Base-by-base conservation (phyloP, 2,113 vertebrate genomes). In the Nycticryphes semicollaris region DNA sequence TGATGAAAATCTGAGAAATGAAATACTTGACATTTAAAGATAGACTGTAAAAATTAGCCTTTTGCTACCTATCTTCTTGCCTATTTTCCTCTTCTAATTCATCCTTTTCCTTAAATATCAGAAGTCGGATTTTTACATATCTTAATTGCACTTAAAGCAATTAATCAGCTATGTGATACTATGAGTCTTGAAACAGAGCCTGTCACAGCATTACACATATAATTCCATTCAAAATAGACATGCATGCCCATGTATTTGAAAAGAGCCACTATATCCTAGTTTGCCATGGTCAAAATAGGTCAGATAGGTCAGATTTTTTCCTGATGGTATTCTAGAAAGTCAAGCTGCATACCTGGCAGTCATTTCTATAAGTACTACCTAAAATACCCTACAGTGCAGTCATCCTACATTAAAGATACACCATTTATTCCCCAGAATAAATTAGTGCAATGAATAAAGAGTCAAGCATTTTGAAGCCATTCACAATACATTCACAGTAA, bases 1-100 rank as follows among this genome's bases (percentile, higher is more conserved):
- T 60, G 31, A 95, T 57, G 12, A 94, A 90, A 93, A 88, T 41
- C 35, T 94, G 89, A 95, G 37, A 91, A 63, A 93, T 86, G 67
- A 59, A 89, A 68, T 59, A 88, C 54, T 74, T 94, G 69, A 87
- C 73, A 94, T 95, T 83, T 91, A 70, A 90, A 47, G n/a, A 43
- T 69, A 79, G 12, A 30, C 60, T 62, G 41, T 9, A 76, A 62
- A 94, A 94, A 25, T 10, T 47, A 90, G 64, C 60, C 17, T 80
- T 93, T 70, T 76, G 21, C 47, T 87, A 87, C 31, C 20, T 87
- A 68, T 7, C 30, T 91, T 57, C 59, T 75, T 43, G 48, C 17
- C 14, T 31, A 21, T 81, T 67, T 87, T 67, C 66, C 35, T 82
- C 33, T 56, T 84, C 35, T 54, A 79, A 80, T 25, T 92, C 54